Evolutionary conservation across 2,113 vertebrate species (phyloP).

Genomic region (Peromyscus polionotus): DNA sequence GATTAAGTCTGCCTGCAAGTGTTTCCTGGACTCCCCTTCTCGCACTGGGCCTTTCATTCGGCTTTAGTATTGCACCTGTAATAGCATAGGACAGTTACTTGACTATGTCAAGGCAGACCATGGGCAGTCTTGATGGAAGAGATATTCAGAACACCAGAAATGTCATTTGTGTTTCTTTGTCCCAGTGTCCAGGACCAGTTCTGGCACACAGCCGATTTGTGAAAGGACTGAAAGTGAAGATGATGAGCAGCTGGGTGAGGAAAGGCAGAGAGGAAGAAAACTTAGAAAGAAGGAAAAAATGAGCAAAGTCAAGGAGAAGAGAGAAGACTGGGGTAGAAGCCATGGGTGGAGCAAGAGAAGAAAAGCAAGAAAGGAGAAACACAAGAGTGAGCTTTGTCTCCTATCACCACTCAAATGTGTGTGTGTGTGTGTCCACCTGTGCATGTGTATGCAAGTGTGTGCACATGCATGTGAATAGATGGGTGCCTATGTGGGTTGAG

Average conservation of each 20-base stretch:
- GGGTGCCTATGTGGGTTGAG: neutral
- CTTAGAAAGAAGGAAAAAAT: neutral
- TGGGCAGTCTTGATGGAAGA: neutral
- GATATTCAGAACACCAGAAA: neutral
- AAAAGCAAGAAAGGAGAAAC: neutral
- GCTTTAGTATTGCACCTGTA: neutral
- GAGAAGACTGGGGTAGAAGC: neutral
- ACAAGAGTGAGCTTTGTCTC: too few relatives aligned
- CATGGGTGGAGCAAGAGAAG: neutral
- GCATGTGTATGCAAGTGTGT: neutral
- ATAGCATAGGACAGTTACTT: neutral
- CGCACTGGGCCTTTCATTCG: neutral
- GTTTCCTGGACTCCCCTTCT: neutral
- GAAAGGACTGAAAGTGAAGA: neutral
- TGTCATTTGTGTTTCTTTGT: neutral
- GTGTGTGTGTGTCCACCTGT: neutral
- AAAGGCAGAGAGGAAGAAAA: neutral
- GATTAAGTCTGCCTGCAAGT: neutral
- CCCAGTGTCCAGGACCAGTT: neutral
- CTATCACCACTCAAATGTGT: neutral
- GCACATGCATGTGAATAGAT: too few relatives aligned
- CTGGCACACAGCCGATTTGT: neutral
- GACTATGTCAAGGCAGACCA: neutral
- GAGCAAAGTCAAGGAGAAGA: neutral
- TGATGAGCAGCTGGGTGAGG: neutral